Conservation (phyloP, 1,140 invertebrate species). For the Halictus rubicundus region DNA sequence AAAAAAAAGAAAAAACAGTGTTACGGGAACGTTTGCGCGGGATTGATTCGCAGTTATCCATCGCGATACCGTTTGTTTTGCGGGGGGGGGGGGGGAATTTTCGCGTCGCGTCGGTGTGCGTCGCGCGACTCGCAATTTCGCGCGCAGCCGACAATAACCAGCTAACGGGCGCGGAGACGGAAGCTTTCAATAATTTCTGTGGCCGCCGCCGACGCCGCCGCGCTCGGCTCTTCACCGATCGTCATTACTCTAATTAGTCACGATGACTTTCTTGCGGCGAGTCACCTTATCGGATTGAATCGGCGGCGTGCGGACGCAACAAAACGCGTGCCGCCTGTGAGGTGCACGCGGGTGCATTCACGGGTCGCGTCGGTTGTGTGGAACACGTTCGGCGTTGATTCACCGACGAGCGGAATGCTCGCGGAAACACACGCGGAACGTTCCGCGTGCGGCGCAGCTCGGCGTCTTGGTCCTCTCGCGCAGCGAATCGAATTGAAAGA, state of each 20-base stretch:
- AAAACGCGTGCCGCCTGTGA: neutral
- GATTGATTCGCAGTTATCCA: slow-evolving; percentile 15
- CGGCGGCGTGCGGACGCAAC: neutral
- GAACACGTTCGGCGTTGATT: neutral
- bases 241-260: slow-evolving; percentile 65
- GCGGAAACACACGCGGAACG: neutral
- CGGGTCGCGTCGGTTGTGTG: too few species aligned
- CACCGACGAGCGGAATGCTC: neutral
- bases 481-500: slow-evolving; percentile 9
- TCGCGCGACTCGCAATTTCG: slow-evolving; percentile 23
- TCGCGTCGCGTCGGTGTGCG: neutral
- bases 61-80: slow-evolving; percentile 21
- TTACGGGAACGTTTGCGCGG: neutral
- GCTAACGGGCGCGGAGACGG: neutral
- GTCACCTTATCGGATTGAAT: slow-evolving; percentile 35
- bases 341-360: too few species aligned
- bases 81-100: slow-evolving; percentile 40
- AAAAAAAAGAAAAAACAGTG: too few species aligned
- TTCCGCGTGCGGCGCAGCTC: too few species aligned
- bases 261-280: slow-evolving; percentile 54
- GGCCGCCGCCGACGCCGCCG: neutral
- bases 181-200: slow-evolving; percentile 51
- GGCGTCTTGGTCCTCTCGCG: neutral
- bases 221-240: slow-evolving; percentile 28
- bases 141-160: slow-evolving; percentile 40